phyloP scores from a whole-genome alignment of 1,140 invertebrate species.

The Aphelenchoides avenae region DNA sequence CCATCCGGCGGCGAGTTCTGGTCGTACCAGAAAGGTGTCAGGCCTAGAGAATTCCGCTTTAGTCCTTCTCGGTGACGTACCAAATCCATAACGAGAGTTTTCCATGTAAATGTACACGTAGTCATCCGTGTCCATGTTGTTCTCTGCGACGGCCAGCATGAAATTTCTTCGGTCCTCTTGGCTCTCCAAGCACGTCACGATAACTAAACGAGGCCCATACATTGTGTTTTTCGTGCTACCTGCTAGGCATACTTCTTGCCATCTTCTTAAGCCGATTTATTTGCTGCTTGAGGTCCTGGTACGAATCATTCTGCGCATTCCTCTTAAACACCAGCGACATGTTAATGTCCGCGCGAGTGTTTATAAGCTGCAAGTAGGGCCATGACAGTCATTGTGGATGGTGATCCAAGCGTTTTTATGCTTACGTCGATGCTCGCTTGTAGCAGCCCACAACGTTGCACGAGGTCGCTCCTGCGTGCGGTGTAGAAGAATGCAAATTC shows the following conservation, averaged over 20 bases:
- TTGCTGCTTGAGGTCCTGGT: constrained; percentile 9
- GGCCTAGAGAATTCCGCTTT: background rate
- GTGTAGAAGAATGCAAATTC: constrained; percentile 23
- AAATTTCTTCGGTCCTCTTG: constrained; percentile 22
- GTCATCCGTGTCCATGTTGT: constrained; percentile 25
- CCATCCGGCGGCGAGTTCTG: background rate
- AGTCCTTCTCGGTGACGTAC: constrained; percentile 13
- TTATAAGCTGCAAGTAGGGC: background rate
- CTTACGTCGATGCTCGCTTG: background rate
- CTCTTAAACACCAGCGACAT: constrained; percentile 27
- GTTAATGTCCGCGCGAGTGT: background rate
- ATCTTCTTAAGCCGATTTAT: constrained; percentile 19
- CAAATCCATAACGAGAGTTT: constrained; percentile 9
- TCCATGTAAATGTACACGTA: constrained; percentile 35
- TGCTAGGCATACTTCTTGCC: constrained; percentile 34
- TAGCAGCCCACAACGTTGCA: background rate
- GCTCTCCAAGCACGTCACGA: constrained; percentile 32
- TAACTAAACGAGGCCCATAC: constrained; percentile 27
- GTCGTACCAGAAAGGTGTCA: constrained; percentile 5
- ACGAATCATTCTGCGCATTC: constrained; percentile 8
- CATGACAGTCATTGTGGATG: background rate
- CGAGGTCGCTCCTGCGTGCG: constrained; percentile 4
- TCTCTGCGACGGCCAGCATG: constrained; percentile 32
- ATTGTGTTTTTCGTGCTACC: constrained; percentile 18
- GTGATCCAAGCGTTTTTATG: background rate